Evolutionary conservation across 2,888 invertebrate species (phyloP), one percentile per base, ranked within the genome.

Genomic region (Andrena hattorfiana): DNA sequence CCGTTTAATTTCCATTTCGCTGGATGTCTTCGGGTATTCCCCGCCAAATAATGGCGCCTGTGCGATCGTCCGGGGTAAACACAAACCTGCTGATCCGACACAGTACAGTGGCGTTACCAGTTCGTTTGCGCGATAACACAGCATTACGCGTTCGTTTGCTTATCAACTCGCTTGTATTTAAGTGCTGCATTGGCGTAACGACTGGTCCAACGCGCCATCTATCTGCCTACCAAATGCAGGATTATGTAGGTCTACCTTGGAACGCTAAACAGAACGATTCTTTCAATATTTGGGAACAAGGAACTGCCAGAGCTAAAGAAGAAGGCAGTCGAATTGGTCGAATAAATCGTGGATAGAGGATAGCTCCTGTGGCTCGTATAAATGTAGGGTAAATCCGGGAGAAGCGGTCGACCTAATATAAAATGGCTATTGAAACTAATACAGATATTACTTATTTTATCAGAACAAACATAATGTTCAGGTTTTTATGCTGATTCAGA

Each of bases 91-190:
- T 16, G 51, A 67, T 48, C 30, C 51, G 20, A 48, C 62, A 42
- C 59, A 16, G 20, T 59, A 20, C 32, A 32, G 49, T 51, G 1
- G 56, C 54, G 54, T 48, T 59, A 48, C 26, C 66, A 8, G 73
- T 32, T 42, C 73, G 42, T 32, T 54, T 35, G 28, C 56, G 56
- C 73, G 73, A 74, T 74, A 66, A 28, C 73, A 54, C 35, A 66
- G 20, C 66, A 59, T 74, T 74, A 66, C 35, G 13, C 66, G 56
- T 74, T 74, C 66, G 66, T 64, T 74, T 66, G 49, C 63, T 51
- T 72, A 64, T 74, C 66, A 66, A 64, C 66, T 66, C 73, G 56
- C 20, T 42, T 54, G 23, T 51, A 32, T 72, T 72, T 63, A 63
- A 54, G 49, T 26, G 48, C 26, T 28, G 60, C 42, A 28, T 60